Base-by-base conservation (phyloP, 2,113 vertebrate species). In the Columba livia region DNA sequence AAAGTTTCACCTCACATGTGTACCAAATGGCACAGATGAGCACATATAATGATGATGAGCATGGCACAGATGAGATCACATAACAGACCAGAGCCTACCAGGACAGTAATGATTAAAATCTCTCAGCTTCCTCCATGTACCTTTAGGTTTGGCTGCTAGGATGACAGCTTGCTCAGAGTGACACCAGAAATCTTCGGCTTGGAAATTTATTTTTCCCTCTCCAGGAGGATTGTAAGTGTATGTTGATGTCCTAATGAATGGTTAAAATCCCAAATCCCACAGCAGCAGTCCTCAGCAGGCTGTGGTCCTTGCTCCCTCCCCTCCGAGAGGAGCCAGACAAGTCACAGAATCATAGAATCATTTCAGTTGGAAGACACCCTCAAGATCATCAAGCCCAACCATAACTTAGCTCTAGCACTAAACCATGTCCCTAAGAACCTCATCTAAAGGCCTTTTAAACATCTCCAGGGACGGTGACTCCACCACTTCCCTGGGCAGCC, bases 61-160 rank as follows among this genome's bases (percentile, higher is more conserved):
- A 5, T 20, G 58, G 50, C 0, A 0, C 42, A 64, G 38, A 74
- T n/a, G 57, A 89, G 50, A 19, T 79, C 84, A 81, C 2, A 0
- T n/a, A 67, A 28, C 5, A 2, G 38, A 64, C n/a, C 58, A 91
- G 44, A 93, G 25, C 40, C 25, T 79, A 34, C 50, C 28, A 11
- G 15, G 51, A 40, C 53, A 82, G 23, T 4, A 2, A 19, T 48
- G 48, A 71, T 69, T 61, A 72, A 85, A 91, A 60, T 20, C 20
- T 48, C 34, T 60, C 61, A 7, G 6, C 53, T 79, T 74, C 53
- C 29, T 83, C 62, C n/a, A 5, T 1, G n/a, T 9, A 25, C 23
- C 67, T 81, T 36, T 21, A n/a, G 31, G 5, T 53, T 79, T 64
- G 57, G 34, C 50, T 72, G 57, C 54, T 48, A 29, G 61, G 26